Conservation (phyloP, 2,113 vertebrate species). For the Nerophis ophidion region DNA sequence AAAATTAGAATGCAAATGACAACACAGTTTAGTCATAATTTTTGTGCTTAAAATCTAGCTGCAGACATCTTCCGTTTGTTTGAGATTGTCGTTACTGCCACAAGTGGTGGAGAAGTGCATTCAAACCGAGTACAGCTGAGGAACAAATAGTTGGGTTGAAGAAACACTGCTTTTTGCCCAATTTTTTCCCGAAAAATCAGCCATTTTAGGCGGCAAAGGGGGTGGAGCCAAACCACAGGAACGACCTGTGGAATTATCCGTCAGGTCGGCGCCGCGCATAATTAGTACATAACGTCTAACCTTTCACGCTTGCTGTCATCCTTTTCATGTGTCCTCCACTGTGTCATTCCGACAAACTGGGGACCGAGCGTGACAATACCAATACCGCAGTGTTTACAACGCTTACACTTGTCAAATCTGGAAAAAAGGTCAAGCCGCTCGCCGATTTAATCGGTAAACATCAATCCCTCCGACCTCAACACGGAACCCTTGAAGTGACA, state of each 20-base stretch:
- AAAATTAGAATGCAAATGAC: no score
- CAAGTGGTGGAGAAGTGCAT: no score
- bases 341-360: constrained; percentile 29
- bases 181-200: no score
- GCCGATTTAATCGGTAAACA: constrained; percentile 62
- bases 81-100: no score
- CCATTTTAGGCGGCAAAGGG: no score
- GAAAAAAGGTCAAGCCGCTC: constrained; percentile 63
- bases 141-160: no score
- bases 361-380: constrained; percentile 41
- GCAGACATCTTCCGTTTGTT: no score
- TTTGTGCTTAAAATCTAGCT: no score
- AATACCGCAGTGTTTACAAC: constrained; percentile 58
- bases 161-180: no score
- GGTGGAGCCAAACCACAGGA: constrained; percentile 35
- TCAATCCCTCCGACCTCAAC: constrained; percentile 28
- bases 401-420: constrained; percentile 48
- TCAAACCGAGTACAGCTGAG: no score
- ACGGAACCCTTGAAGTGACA: constrained; percentile 14
- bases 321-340: constrained; percentile 21
- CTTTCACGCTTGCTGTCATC: constrained; percentile 30
- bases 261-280: neutral
- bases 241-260: constrained; percentile 46
- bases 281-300: constrained; percentile 10
- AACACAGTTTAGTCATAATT: no score